These are phyloP conservation scores for Syrrhaptes paradoxus DNA, from an alignment of 2,113 vertebrate species.

Conservation along the genomic window DNA sequence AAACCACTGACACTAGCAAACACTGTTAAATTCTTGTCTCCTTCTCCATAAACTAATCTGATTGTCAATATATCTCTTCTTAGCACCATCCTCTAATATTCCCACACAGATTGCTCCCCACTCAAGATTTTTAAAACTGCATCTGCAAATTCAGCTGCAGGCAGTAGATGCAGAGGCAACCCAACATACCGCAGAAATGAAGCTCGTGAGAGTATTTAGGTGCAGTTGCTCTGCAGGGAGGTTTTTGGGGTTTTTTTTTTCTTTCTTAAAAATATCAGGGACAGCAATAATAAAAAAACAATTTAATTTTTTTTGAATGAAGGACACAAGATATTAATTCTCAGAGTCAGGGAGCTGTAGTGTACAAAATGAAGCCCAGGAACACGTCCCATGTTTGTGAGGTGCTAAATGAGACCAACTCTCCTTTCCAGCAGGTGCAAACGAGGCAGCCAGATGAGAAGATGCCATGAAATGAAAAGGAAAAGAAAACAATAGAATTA, in stretches of 20 bases:
- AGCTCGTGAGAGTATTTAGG: neutral
- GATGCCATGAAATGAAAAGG: neutral
- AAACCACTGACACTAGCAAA: neutral
- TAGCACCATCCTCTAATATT: neutral
- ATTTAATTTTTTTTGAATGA: too few species aligned
- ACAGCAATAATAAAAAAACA: neutral
- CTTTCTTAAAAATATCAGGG: neutral
- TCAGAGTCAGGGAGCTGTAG: neutral
- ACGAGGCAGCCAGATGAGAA: neutral
- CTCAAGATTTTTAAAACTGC: neutral
- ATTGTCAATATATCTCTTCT: neutral
- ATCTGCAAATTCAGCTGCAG: neutral
- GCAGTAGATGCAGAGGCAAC: neutral
- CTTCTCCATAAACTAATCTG: neutral
- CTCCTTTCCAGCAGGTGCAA: neutral
- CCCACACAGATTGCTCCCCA: neutral
- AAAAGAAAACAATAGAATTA: neutral
- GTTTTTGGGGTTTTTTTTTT: neutral
- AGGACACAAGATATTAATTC: neutral
- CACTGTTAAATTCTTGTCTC: neutral
- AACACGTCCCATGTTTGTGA: neutral
- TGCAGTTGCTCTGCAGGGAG: neutral
- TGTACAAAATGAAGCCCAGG: neutral
- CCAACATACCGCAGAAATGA: neutral
- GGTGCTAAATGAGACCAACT: neutral